Evolutionary conservation across 2,113 vertebrate genomes (phyloP).

Genomic region (Spermophilus dauricus): DNA sequence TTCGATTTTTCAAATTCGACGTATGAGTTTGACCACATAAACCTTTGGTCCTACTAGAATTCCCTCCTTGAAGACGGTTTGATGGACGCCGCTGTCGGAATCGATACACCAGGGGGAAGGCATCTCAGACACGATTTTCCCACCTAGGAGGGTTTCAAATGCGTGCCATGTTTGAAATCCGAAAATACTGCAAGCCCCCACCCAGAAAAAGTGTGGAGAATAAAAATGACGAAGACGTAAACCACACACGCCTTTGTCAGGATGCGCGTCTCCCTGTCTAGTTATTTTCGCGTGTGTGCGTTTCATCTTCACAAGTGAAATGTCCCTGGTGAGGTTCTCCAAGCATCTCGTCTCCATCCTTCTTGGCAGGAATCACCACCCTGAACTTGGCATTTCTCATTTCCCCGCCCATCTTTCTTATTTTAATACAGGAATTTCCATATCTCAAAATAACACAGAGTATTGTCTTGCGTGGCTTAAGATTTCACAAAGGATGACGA

Average conservation of each 20-base stretch:
- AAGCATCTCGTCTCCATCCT: neutral
- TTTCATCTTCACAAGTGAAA: neutral
- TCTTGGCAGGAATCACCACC: neutral
- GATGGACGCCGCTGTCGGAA: no score
- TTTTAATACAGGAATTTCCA: neutral
- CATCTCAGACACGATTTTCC: no score
- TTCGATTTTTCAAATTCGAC: no score
- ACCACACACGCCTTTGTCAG: neutral
- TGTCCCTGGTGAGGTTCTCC: neutral
- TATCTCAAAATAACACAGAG: neutral
- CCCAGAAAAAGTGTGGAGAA: neutral
- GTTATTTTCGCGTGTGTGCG: neutral
- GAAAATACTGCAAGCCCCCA: neutral
- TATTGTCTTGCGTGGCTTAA: neutral
- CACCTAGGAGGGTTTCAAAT: no score
- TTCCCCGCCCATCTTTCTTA: neutral
- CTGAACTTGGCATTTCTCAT: neutral
- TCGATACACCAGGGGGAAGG: no score
- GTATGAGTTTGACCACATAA: no score
- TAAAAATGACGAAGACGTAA: neutral
- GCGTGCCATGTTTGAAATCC: neutral
- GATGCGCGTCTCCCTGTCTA: neutral
- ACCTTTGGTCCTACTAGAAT: no score
- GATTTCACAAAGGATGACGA: neutral
- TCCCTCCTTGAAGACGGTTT: no score